Conservation (phyloP, 92 coral and sea anemone genomes). For the Epizoanthus stellaris region DNA sequence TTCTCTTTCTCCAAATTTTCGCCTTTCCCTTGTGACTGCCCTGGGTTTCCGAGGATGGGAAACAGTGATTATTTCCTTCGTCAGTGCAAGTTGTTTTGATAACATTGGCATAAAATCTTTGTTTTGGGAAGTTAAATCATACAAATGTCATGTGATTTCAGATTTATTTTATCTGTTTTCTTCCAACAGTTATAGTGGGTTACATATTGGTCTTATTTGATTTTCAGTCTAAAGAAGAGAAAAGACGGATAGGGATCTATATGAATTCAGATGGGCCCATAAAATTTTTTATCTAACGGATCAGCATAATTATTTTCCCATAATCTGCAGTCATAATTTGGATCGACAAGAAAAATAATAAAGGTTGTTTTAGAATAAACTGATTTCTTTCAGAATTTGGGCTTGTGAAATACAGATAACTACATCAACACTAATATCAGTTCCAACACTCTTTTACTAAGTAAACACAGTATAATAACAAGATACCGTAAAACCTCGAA, state of each 20-base stretch:
- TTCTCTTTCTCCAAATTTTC: background rate
- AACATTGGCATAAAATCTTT: slow-evolving; percentile 26
- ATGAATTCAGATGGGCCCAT: slow-evolving; percentile 12
- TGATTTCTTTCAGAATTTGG: background rate
- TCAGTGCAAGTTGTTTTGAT: slow-evolving; percentile 32
- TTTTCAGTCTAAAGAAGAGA: slow-evolving; percentile 21
- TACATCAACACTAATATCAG: slow-evolving; percentile 20
- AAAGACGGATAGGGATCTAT: slow-evolving; percentile 28
- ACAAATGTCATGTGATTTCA: slow-evolving; percentile 61
- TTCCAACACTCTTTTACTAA: slow-evolving; percentile 1
- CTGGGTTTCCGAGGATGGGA: slow-evolving; percentile 21
- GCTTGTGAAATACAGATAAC: slow-evolving; percentile 17
- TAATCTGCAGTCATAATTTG: background rate
- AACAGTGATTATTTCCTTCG: slow-evolving; percentile 16
- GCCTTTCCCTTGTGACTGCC: background rate
- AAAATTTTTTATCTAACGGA: background rate
- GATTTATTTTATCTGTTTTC: slow-evolving; percentile 56
- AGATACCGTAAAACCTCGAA: background rate
- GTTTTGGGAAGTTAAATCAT: slow-evolving; percentile 36
- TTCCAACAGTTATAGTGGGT: too few species aligned
- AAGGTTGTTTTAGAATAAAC: slow-evolving; percentile 9
- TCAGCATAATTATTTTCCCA: slow-evolving; percentile 1
- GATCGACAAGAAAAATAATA: slow-evolving; percentile 11
- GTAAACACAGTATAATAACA: slow-evolving; percentile 8
- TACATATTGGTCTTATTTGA: slow-evolving; percentile 21